Percentiles rank a stretch among this genome's conserved stretches.
Conservation (phyloP, 2,888 invertebrate genomes). For the Ectemnius lituratus region DNA sequence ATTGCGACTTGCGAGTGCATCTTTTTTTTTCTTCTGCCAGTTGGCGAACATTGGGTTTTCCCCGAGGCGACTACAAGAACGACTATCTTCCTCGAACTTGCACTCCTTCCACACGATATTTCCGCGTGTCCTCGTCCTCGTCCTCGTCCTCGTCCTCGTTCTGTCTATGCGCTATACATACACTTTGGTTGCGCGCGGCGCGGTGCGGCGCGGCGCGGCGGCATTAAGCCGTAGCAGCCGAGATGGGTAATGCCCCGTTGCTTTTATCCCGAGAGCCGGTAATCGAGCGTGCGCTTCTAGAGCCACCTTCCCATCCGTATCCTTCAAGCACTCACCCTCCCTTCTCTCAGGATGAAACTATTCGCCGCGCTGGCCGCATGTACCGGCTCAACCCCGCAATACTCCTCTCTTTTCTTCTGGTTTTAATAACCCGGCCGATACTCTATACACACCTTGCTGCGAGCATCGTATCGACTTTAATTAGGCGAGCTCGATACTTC, state of each 20-base stretch:
- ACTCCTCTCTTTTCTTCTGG: slow-evolving; percentile 9
- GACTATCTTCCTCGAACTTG: not conserved
- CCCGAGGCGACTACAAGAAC: not conserved
- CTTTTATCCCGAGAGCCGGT: slow-evolving; percentile 36
- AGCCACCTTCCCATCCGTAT: slow-evolving; percentile 17
- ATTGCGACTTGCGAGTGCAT: not conserved
- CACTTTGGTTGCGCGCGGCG: slow-evolving; percentile 15
- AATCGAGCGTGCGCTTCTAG: slow-evolving; percentile 31
- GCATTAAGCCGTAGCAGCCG: slow-evolving; percentile 18
- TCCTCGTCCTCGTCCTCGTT: slow-evolving; percentile 15
- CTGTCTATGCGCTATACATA: not conserved
- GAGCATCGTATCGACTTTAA: slow-evolving; percentile 43
- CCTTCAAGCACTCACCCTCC: not conserved
- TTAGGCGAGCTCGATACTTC: slow-evolving; percentile 38
- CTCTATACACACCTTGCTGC: not conserved
- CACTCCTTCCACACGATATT: not conserved
- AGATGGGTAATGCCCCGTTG: slow-evolving; percentile 38
- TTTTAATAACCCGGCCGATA: slow-evolving; percentile 17
- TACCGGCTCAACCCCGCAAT: slow-evolving; percentile 3
- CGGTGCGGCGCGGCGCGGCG: no score
- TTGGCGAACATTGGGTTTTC: not conserved
- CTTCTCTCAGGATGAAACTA: not conserved
- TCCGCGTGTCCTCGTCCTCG: slow-evolving; percentile 11
- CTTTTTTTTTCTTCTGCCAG: slow-evolving; percentile 3
- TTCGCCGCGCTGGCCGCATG: not conserved